Base-by-base conservation (phyloP, 2,797 vertebrate genomes). In the Scolopax rusticola region DNA sequence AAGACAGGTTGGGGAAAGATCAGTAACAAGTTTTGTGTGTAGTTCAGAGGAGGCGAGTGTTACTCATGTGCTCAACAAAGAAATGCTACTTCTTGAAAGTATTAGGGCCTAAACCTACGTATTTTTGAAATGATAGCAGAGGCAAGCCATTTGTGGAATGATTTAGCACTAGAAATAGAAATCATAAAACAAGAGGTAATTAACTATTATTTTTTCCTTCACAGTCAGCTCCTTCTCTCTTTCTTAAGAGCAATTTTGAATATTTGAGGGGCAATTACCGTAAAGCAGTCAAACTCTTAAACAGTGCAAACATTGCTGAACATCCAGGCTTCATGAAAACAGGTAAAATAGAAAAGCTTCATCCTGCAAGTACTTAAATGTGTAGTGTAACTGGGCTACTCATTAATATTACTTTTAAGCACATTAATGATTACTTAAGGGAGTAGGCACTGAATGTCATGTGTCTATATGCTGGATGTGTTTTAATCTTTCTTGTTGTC, bases 231-330 rank as follows among this genome's bases (percentile, higher is more conserved):
- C 99, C 99, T 54, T 99, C 99, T 40, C 98, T 99, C 19, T 99
- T 99, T 98, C 98, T 99, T 84, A 99, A 99, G 97, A 99, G 99
- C 96, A 99, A 99, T 96, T 99, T 99, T 97, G 99, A 99, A 91
- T 99, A 99, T 97, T 98, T 99, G 97, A 98, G 99, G 97, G 99
- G 99, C 96, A 99, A 99, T 98, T 99, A 99, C 93, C 98, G 99
- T 56, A 99, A 99, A 98, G 99, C 99, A 2, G 99, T 99, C 88
- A 99, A 99, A 96, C 98, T 99, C 40, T 93, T 99, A 65, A 99
- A 99, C 97, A 99, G 99, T 90, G 99, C 99, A 90, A 99, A 99
- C 97, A 99, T 99, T 54, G 98, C 99, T 56, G 99, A 99, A 83
- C 99, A 99, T 92, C 99, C 99, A 43, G 99, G 99, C 90, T 99